Evolutionary conservation across 2,888 invertebrate species (phyloP), one percentile per base, ranked within the genome.

Genomic region (Eristalis tenax): DNA sequence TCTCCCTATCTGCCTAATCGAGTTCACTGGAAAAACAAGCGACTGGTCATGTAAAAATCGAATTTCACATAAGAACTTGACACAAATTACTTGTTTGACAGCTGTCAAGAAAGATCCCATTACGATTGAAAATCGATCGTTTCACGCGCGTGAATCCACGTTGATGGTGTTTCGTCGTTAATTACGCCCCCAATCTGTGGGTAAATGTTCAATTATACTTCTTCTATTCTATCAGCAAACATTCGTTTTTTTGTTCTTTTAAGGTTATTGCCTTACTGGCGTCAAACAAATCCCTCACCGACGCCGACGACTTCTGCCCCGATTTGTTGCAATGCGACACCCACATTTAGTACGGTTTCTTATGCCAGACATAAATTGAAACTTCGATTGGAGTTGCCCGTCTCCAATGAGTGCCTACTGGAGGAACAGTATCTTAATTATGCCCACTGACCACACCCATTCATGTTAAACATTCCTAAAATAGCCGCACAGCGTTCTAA

Each of bases 401-500:
- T 35, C 66, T 71, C 69, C n/a, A 73, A 59, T 68, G 71, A 79
- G 65, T 28, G 50, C 6, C 57, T 56, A 76, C 63, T 63, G 63
- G 66, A 40, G 50, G 63, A 38, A 79, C 65, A 66, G 75, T 80
- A 80, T 79, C 76, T 76, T 81, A 85, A 81, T 87, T 83, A 79
- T 83, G 50, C 18, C 40, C 79, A 75, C 71, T 76, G 71, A 82
- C 85, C 87, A 87, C 87, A 76, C 87, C 87, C 87, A 79, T 69
- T 69, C 71, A 73, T 83, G 87, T 76, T 80, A 26, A 83, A 61
- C 50, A 71, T 59, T 79, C 86, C 76, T 78, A 71, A 87, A 80
- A 87, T 83, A 87, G 64, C 79, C 50, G 6, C 50, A 50, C 50
- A 50, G n/a, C 50, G 50, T 83, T 76, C 79, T 65, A 78, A 79